These are phyloP conservation scores for Trematocara zebra DNA, from an alignment of 2,113 vertebrate genomes.

Conservation along the genomic window DNA sequence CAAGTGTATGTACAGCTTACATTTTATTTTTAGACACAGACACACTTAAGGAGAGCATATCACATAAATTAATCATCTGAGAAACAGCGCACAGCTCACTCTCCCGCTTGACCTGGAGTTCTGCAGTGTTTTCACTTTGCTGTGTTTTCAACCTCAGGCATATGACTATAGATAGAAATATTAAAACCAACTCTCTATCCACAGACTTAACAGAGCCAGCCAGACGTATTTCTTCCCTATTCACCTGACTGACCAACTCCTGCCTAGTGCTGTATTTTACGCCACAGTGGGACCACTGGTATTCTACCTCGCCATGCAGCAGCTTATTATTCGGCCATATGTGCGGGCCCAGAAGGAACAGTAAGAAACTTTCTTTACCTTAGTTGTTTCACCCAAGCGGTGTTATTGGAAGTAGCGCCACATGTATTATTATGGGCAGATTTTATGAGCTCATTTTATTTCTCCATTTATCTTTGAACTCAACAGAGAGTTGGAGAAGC, in stretches of 20 bases:
- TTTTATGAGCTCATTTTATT: slow-evolving; percentile 40
- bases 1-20: background rate
- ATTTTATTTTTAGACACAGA: background rate
- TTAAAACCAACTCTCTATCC: background rate
- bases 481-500: slow-evolving; percentile 90
- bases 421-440: background rate
- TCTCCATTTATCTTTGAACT: slow-evolving; percentile 24
- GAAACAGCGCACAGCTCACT: background rate
- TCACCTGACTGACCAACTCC: slow-evolving; percentile 94
- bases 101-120: background rate
- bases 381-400: background rate
- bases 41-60: background rate
- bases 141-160: background rate
- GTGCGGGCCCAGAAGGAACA: slow-evolving; percentile 89
- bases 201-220: slow-evolving; percentile 92
- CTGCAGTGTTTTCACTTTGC: background rate
- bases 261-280: slow-evolving; percentile 95
- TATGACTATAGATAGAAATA: background rate
- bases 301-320: slow-evolving; percentile 88
- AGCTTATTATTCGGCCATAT: slow-evolving; percentile 91
- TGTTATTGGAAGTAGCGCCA: background rate
- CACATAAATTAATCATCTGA: background rate
- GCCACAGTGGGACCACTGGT: slow-evolving; percentile 93
- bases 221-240: slow-evolving; percentile 98
- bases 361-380: slow-evolving; percentile 72